Conservation (phyloP, 53 echinoderm and acorn worm genomes). For the Echinometra lucunter region DNA sequence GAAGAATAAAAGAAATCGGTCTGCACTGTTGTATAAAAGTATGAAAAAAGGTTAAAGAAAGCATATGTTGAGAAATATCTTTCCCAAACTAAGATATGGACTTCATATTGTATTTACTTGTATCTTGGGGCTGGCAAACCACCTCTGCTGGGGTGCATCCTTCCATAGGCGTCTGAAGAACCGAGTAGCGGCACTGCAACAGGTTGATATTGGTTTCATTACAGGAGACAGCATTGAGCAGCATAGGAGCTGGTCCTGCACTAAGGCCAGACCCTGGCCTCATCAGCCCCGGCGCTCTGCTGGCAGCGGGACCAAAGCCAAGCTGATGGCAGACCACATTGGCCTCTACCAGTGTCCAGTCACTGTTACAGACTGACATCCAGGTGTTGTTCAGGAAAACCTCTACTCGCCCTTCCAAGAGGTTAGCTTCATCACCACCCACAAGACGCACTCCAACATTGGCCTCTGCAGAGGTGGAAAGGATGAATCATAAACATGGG, state of each 20-base stretch:
- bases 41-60: no score
- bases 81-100: no score
- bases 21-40: no score
- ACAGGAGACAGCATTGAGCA: conserved; percentile 37
- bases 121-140: conserved; percentile 17
- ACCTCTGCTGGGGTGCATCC: conserved; percentile 12
- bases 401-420: conserved; percentile 49
- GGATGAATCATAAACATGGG: not conserved
- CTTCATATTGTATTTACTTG: not conserved
- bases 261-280: not conserved
- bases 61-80: no score
- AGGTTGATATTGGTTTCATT: not conserved
- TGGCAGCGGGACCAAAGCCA: conserved; percentile 49
- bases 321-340: conserved; percentile 63
- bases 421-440: not conserved
- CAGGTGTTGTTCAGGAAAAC: conserved; percentile 38
- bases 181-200: not conserved
- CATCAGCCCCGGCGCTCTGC: conserved; percentile 37
- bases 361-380: not conserved
- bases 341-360: conserved; percentile 24
- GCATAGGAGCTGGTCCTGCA: conserved; percentile 38
- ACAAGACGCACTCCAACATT: conserved; percentile 49
- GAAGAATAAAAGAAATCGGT: no score
- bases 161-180: not conserved
- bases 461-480: conserved; percentile 1